Percentiles rank a stretch among this genome's conserved stretches.
Evolutionary conservation across 2,797 vertebrate genomes (phyloP).

Genomic region (Phylloscopus collybita): DNA sequence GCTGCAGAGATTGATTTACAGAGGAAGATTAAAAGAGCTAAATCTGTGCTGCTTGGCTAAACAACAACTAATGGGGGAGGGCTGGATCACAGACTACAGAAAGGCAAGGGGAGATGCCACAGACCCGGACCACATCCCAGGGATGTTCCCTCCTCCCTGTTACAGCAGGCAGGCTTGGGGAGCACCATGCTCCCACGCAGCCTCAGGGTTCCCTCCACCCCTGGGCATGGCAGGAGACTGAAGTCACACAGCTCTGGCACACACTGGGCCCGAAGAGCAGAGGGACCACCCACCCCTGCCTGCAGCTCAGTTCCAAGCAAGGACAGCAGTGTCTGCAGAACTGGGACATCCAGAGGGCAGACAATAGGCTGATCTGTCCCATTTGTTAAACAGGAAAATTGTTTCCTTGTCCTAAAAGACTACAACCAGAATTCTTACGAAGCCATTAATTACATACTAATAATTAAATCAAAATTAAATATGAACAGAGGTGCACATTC

Average conservation of each 20-base stretch:
- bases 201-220: background rate
- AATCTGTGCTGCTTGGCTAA: constrained; percentile 65
- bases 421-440: constrained; percentile 61
- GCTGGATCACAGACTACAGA: background rate
- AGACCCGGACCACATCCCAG: background rate
- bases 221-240: accelerated
- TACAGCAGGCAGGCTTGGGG: background rate
- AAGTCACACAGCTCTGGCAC: background rate
- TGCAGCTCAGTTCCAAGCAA: background rate
- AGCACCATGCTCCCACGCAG: accelerated
- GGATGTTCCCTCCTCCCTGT: background rate
- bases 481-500: constrained; percentile 75
- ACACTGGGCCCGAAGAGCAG: accelerated
- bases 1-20: constrained; percentile 61
- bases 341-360: background rate
- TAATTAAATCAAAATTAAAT: constrained; percentile 84
- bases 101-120: background rate
- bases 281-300: background rate
- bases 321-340: background rate
- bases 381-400: background rate
- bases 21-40: constrained; percentile 66
- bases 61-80: constrained; percentile 56
- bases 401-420: constrained; percentile 49
- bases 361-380: background rate
- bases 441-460: constrained; percentile 77